Percentiles rank a stretch among this genome's conserved stretches.
phyloP scores from a whole-genome alignment of 1,140 invertebrate genomes.

The Diploscapter pachys region DNA sequence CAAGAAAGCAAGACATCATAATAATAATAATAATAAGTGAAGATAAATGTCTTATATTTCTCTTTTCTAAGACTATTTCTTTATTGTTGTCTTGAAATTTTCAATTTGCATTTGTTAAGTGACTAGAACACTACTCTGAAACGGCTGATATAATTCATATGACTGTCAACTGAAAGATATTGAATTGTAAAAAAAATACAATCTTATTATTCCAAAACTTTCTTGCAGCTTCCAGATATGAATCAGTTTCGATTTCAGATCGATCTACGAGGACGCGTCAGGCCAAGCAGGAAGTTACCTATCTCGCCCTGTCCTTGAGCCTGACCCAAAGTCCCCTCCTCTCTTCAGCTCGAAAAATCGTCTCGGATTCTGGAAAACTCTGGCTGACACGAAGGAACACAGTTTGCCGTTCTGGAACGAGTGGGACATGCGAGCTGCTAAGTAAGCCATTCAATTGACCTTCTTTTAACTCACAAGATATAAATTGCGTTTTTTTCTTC shows the following conservation, averaged over 20 bases:
- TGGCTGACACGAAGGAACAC: slow-evolving; percentile 6
- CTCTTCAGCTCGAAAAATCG: slow-evolving; percentile 8
- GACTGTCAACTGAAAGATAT: no score
- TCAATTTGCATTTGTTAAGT: no score
- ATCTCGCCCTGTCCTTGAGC: not conserved
- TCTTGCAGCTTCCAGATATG: no score
- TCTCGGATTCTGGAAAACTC: slow-evolving; percentile 21
- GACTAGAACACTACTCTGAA: no score
- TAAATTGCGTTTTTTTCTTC: not conserved
- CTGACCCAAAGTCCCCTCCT: not conserved
- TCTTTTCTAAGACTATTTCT: not conserved
- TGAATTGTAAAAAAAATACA: no score
- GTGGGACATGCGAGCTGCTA: slow-evolving; percentile 32
- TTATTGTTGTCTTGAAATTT: no score
- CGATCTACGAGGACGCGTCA: no score
- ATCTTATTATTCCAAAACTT: no score
- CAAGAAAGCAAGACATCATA: not conserved
- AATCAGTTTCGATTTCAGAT: no score
- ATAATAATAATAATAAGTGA: not conserved
- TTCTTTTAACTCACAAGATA: not conserved
- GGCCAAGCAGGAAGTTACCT: no score
- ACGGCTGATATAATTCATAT: no score
- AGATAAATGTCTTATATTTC: no score
- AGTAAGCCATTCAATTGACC: slow-evolving; percentile 4
- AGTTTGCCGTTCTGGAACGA: slow-evolving; percentile 27